Percentiles rank a stretch among this genome's conserved stretches.
Evolutionary conservation across 92 coral and sea anemone genomes (phyloP).

Genomic region (Isaurus tuberculatus): DNA sequence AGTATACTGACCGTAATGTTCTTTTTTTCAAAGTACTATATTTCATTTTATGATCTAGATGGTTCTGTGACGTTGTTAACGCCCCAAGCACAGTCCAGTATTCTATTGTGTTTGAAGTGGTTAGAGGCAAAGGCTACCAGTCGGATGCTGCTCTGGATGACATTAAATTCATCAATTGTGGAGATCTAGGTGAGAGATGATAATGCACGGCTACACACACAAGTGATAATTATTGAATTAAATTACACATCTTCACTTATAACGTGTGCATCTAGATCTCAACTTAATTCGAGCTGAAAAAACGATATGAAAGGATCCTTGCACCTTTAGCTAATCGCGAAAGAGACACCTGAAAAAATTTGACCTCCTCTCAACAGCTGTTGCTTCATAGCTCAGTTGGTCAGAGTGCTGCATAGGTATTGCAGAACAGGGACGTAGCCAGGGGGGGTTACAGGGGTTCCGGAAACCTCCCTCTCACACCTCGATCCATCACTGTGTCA

Average conservation of each 20-base stretch:
- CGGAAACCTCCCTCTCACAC: too few species aligned
- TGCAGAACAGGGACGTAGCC: too few species aligned
- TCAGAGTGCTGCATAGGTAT: too few species aligned
- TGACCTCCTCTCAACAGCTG: too few species aligned
- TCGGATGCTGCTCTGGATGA: slow-evolving; percentile 88
- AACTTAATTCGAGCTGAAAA: too few species aligned
- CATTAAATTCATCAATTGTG: slow-evolving; percentile 76
- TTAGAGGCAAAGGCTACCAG: slow-evolving; percentile 75
- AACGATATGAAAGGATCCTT: too few species aligned
- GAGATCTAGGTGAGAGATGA: slow-evolving; percentile 3
- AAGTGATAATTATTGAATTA: not conserved
- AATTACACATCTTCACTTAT: not conserved
- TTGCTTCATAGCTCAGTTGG: too few species aligned
- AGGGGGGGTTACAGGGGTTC: too few species aligned
- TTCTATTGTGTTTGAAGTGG: slow-evolving; percentile 82
- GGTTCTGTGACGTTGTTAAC: slow-evolving; percentile 23
- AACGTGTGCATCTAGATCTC: not conserved
- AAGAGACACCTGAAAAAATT: too few species aligned
- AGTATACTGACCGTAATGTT: not conserved
- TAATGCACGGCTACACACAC: not conserved
- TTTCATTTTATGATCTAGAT: not conserved
- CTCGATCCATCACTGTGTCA: too few species aligned
- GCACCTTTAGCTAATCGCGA: too few species aligned
- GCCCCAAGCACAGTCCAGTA: slow-evolving; percentile 49
- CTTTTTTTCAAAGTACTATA: not conserved